Base-by-base conservation (phyloP, 1,140 invertebrate species). In the Papilio xuthus region DNA sequence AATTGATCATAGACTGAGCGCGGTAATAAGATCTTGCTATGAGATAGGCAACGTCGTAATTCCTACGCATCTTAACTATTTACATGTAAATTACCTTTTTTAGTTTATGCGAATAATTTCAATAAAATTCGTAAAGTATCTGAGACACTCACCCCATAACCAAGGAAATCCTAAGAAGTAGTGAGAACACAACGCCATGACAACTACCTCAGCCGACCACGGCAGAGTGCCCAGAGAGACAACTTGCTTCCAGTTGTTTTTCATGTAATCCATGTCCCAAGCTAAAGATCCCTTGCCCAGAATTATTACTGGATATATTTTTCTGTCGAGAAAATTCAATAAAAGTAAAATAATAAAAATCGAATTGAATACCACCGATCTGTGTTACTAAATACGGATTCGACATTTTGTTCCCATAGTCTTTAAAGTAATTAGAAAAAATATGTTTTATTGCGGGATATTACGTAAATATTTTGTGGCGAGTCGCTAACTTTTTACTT, bases 291-390 rank as follows among this genome's bases (percentile, higher is more conserved):
- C 90, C 75, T 94, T 94, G 0, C 92, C 92, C 47, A 94, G 82
- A 53, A 94, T 91, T 50, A 94, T 86, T 1, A 93, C 89, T 78
- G 91, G 92, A 69, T 93, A 94, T 78, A 93, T 88, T 88, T 88
- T 93, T 78, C 92, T 94, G 82, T 28, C 81, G 85, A 79, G 69
- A 2, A 78, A 56, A 70, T 77, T 80, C 41, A 47, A 47, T 18
- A 18, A 4, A 47, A 47, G 15, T 18, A 47, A 13, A 47, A 0
- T 47, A 18, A 37, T 7, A 37, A 37, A 4, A 18, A 47, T 47
- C 13, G 13, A 18, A 47, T 15, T 15, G 15, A 47, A 18, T 47
- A 47, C 32, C 32, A 37, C 32, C 32, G 7, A 37, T 37, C 4
- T 37, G 32, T 32, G 6, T 2, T 6, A n/a, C n/a, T n/a, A n/a